These are phyloP conservation scores for Pangasianodon gigas DNA, from an alignment of 2,113 vertebrate genomes.

Conservation along the genomic window DNA sequence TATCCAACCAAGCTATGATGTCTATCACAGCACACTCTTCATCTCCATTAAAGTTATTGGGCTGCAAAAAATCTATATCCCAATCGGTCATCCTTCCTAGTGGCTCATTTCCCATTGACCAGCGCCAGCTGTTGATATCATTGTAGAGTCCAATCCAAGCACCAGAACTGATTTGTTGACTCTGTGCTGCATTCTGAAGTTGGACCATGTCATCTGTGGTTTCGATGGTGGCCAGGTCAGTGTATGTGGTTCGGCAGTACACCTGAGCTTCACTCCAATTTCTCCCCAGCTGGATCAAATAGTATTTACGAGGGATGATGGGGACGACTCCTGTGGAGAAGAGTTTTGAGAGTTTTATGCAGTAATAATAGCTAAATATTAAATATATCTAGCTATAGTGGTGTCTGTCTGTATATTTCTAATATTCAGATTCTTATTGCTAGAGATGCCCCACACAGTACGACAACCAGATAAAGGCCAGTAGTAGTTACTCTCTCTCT, in stretches of 20 bases:
- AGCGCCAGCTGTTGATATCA: conserved; percentile 34
- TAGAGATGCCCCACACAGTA: no score
- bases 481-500: no score
- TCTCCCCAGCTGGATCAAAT: conserved; percentile 19
- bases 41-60: not conserved
- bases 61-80: not conserved
- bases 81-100: not conserved
- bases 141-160: conserved; percentile 34
- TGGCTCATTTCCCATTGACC: not conserved
- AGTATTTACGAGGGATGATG: not conserved
- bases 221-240: conserved; percentile 21
- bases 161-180: not conserved
- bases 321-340: conserved; percentile 13
- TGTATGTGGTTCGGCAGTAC: not conserved
- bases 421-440: no score
- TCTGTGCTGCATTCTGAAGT: not conserved
- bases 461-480: no score
- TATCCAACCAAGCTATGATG: not conserved
- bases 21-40: not conserved
- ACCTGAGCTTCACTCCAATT: conserved; percentile 24
- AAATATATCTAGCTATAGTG: no score
- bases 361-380: no score
- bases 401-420: no score
- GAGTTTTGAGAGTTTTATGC: not conserved
- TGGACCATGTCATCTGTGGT: conserved; percentile 12